Percentiles rank a stretch among this genome's conserved stretches.
Conservation (phyloP, 2,888 invertebrate genomes). For the Drosophila limbata region DNA sequence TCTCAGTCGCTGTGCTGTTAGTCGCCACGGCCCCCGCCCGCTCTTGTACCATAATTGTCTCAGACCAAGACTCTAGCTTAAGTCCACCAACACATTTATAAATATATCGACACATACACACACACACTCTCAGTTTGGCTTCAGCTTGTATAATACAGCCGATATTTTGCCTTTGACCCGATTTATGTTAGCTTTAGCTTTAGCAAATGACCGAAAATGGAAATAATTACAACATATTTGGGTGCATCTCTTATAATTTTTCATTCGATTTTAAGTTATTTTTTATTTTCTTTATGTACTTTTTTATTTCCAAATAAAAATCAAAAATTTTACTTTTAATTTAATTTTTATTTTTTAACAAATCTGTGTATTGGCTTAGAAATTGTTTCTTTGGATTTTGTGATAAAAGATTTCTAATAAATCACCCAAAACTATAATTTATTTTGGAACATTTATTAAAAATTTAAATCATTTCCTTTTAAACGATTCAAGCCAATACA, state of each 20-base stretch:
- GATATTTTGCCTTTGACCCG: slow-evolving; percentile 68
- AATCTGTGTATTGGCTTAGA: slow-evolving; percentile 35
- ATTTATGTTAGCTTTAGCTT: slow-evolving; percentile 66
- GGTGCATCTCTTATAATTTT: slow-evolving; percentile 85
- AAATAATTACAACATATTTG: slow-evolving; percentile 86
- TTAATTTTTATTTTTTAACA: slow-evolving; percentile 44
- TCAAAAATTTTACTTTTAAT: slow-evolving; percentile 25
- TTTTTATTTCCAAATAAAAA: slow-evolving; percentile 51
- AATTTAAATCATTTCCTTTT: background rate
- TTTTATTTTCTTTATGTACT: slow-evolving; percentile 70
- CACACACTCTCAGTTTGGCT: slow-evolving; percentile 51
- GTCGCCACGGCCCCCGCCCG: slow-evolving; percentile 28
- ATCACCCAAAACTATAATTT: background rate
- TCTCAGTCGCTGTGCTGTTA: slow-evolving; percentile 38
- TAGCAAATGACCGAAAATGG: slow-evolving; percentile 73
- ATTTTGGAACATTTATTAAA: background rate
- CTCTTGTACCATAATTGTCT: slow-evolving; percentile 45
- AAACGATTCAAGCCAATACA: background rate
- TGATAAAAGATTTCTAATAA: background rate
- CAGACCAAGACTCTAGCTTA: slow-evolving; percentile 35
- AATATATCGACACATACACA: slow-evolving; percentile 32
- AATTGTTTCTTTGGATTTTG: background rate
- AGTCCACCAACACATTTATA: slow-evolving; percentile 50
- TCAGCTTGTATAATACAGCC: slow-evolving; percentile 74
- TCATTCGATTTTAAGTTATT: slow-evolving; percentile 76